Evolutionary conservation across 2,888 invertebrate species (phyloP).

Genomic region (Anticlea derivata): DNA sequence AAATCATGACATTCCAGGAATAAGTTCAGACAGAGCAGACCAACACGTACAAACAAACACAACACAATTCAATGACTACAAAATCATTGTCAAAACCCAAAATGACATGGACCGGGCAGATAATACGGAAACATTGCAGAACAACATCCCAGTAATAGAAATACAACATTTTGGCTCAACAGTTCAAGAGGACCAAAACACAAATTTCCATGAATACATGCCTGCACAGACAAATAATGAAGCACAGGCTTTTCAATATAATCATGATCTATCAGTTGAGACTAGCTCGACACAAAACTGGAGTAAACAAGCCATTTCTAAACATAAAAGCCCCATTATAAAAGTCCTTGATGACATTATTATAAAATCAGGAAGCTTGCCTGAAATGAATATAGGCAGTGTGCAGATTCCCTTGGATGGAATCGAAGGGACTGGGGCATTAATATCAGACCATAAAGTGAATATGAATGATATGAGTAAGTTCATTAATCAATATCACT

Average conservation of each 20-base stretch:
- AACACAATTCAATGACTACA: conserved; percentile 3
- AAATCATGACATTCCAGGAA: neutral
- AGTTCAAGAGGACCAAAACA: neutral
- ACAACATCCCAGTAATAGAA: conserved; percentile 18
- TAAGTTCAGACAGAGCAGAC: neutral
- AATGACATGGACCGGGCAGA: neutral
- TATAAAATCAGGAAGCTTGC: neutral
- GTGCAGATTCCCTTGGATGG: neutral
- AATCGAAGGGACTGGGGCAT: neutral
- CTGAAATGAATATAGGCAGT: neutral
- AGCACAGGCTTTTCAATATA: neutral
- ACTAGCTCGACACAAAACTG: neutral
- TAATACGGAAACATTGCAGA: neutral
- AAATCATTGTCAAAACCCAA: conserved; percentile 14
- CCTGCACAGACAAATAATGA: neutral
- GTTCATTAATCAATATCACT: no score
- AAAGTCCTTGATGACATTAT: conserved; percentile 2
- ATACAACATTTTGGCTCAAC: conserved; percentile 2
- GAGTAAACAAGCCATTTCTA: neutral
- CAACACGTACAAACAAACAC: neutral
- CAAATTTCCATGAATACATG: neutral
- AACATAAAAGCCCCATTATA: neutral
- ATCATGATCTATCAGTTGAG: neutral
- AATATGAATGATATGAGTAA: conserved; percentile 13
- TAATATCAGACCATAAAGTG: neutral